Conservation (phyloP, 2,888 invertebrate species). For the Macropis europaea region DNA sequence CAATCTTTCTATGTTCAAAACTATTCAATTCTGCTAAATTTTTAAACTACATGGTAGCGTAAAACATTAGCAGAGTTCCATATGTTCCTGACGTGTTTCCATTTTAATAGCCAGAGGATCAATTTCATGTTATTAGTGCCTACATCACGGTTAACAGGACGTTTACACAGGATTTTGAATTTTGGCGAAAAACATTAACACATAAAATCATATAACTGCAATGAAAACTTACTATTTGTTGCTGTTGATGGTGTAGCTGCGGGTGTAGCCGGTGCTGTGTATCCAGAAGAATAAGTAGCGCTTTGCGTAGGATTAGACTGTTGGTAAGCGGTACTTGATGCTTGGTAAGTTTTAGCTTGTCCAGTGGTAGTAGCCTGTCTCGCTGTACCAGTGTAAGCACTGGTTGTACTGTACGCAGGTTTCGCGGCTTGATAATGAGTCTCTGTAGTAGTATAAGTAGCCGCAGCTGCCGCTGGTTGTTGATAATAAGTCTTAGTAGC, state of each 20-base stretch:
- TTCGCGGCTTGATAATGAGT: constrained; percentile 85
- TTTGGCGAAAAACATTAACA: constrained; percentile 19
- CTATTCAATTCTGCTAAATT: constrained; percentile 33
- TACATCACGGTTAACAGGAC: constrained; percentile 57
- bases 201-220: background rate
- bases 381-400: constrained; percentile 85
- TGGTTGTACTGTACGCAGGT: constrained; percentile 86
- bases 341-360: constrained; percentile 79
- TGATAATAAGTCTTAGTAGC: constrained; percentile 92
- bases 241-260: constrained; percentile 76
- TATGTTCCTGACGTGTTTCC: constrained; percentile 4
- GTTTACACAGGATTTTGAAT: constrained; percentile 30
- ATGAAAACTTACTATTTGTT: constrained; percentile 76
- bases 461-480: constrained; percentile 88
- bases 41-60: constrained; percentile 13
- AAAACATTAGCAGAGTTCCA: constrained; percentile 46
- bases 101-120: constrained; percentile 64
- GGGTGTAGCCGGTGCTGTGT: constrained; percentile 77
- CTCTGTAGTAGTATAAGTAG: constrained; percentile 85
- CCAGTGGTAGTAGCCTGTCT: constrained; percentile 80
- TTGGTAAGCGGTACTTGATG: constrained; percentile 77
- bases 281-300: constrained; percentile 77
- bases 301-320: constrained; percentile 77
- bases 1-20: background rate
- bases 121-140: constrained; percentile 72